A percentile compares a stretch with the other conserved stretches of the same genome.
phyloP scores from a whole-genome alignment of 1,140 invertebrate species.

The Akabosia matsudoensis region DNA sequence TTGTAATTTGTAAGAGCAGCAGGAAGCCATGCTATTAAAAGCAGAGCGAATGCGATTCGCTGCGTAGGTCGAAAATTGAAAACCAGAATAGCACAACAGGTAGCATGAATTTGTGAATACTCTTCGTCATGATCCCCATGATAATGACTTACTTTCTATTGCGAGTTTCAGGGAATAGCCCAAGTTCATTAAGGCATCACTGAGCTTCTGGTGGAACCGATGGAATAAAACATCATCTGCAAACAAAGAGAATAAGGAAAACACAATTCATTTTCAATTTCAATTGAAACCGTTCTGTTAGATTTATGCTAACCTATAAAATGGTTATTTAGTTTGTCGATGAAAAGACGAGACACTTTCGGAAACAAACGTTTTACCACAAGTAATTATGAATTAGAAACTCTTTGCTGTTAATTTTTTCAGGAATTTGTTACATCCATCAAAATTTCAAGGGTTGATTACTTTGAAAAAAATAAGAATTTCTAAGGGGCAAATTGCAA shows the following conservation, averaged over 20 bases:
- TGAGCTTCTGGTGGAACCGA: slow-evolving; percentile 22
- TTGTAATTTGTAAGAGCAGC: background rate
- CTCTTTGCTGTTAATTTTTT: background rate
- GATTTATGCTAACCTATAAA: too few relatives aligned
- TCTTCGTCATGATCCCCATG: background rate
- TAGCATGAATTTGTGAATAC: too few relatives aligned
- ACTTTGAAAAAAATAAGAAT: too few relatives aligned
- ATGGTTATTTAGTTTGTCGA: background rate
- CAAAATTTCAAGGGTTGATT: background rate
- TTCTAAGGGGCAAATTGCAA: too few relatives aligned
- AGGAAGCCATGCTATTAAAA: background rate
- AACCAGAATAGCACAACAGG: too few relatives aligned
- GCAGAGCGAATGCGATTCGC: background rate
- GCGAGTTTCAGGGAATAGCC: slow-evolving; percentile 18
- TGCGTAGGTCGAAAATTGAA: background rate
- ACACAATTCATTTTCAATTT: too few relatives aligned
- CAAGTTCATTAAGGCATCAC: slow-evolving; percentile 22
- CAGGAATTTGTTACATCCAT: slow-evolving; percentile 3
- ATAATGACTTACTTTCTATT: slow-evolving; percentile 25
- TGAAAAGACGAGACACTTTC: too few relatives aligned
- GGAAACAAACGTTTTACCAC: background rate
- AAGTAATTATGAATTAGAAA: background rate
- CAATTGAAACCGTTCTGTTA: too few relatives aligned
- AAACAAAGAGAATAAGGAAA: too few relatives aligned
- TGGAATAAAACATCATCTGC: slow-evolving; percentile 27